Conservation (phyloP, 2,113 vertebrate genomes). For the Lampris incognitus region DNA sequence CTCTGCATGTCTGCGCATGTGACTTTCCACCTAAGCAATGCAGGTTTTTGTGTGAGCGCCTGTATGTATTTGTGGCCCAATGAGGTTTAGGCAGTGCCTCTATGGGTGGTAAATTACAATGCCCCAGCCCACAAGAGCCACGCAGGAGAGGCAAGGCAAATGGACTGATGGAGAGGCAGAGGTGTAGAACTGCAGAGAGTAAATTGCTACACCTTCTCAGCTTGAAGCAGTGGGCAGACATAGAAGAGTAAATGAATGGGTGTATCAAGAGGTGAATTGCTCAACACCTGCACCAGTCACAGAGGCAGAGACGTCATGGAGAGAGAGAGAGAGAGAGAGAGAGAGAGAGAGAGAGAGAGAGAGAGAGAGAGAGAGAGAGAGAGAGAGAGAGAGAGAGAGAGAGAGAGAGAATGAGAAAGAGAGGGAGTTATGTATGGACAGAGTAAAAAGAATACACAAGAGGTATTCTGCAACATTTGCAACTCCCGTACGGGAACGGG, state of each 20-base stretch:
- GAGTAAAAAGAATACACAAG: too few relatives aligned
- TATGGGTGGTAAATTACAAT: constrained; percentile 62
- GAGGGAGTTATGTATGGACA: too few relatives aligned
- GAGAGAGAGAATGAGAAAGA: background rate
- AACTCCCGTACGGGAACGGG: too few relatives aligned
- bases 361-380: background rate
- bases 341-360: background rate
- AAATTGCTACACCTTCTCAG: too few relatives aligned
- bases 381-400: background rate
- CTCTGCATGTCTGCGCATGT: too few relatives aligned
- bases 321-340: background rate
- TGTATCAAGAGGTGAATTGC: too few relatives aligned
- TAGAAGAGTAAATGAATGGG: too few relatives aligned
- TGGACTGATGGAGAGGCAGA: background rate
- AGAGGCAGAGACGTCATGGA: background rate
- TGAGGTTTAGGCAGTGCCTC: constrained; percentile 43
- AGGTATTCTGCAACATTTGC: too few relatives aligned
- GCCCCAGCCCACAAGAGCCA: background rate
- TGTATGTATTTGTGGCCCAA: constrained; percentile 33
- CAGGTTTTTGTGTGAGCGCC: background rate
- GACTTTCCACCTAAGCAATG: background rate
- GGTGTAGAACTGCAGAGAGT: too few relatives aligned
- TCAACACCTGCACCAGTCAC: background rate
- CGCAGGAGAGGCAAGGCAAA: background rate
- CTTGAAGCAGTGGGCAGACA: too few relatives aligned